Evolutionary conservation across 1,140 invertebrate genomes (phyloP).

Genomic region (Mya arenaria): DNA sequence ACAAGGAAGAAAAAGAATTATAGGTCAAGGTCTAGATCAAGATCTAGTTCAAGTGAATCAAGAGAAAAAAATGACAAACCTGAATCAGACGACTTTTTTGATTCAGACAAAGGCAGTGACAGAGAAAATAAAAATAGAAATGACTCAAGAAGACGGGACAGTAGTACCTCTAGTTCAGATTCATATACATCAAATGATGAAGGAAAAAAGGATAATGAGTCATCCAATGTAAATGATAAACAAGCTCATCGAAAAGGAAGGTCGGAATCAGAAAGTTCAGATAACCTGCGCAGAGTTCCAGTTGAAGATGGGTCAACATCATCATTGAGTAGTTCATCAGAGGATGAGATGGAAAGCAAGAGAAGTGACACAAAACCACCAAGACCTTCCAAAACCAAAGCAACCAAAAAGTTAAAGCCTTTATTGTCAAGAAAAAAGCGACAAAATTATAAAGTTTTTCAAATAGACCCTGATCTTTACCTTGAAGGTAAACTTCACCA

Average conservation of each 20-base stretch:
- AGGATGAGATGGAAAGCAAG: conserved; percentile 20
- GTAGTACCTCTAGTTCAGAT: conserved; percentile 6
- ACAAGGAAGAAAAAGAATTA: conserved; percentile 35
- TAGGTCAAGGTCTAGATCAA: conserved; percentile 22
- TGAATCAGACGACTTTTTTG: conserved; percentile 32
- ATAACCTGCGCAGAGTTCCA: conserved; percentile 9
- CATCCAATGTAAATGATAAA: conserved; percentile 29
- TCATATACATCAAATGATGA: conserved; percentile 6
- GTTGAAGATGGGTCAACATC: conserved; percentile 42
- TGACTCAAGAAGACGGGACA: not conserved
- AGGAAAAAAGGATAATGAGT: not conserved
- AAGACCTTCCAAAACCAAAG: not conserved
- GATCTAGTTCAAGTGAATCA: not conserved
- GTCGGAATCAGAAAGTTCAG: conserved; percentile 25
- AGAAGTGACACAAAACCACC: conserved; percentile 2
- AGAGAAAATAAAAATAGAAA: not conserved
- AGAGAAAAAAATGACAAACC: conserved; percentile 12
- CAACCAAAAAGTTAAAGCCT: conserved; percentile 33
- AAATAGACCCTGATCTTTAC: conserved; percentile 41
- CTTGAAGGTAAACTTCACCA: conserved; percentile 55
- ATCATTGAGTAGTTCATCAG: conserved; percentile 15
- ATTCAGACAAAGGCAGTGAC: conserved; percentile 12
- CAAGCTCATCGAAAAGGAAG: conserved; percentile 20
- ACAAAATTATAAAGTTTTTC: conserved; percentile 40
- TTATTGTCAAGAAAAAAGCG: conserved; percentile 38